phyloP scores from a whole-genome alignment of 64 coral and sea anemone species.

The Pocillopora verrucosa region DNA sequence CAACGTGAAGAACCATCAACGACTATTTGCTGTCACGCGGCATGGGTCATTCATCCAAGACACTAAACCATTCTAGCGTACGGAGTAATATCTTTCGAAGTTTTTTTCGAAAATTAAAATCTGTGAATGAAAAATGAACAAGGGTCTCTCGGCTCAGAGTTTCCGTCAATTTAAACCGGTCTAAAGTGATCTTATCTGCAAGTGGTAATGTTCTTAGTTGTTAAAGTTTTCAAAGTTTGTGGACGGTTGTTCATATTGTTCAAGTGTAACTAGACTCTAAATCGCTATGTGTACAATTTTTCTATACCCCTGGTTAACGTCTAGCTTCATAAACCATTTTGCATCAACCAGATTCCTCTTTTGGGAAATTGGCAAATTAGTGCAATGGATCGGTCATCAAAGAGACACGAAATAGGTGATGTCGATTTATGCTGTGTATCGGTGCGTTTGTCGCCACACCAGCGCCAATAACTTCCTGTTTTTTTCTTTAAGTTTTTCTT shows the following conservation, averaged over 20 bases:
- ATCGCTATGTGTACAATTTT: too few species aligned
- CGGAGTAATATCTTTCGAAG: background rate
- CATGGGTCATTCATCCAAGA: background rate
- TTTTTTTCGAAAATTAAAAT: background rate
- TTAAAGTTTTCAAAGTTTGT: background rate
- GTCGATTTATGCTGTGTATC: too few species aligned
- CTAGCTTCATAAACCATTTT: too few species aligned
- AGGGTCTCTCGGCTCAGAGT: background rate
- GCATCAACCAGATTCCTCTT: too few species aligned
- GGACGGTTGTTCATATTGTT: background rate
- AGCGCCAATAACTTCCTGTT: background rate
- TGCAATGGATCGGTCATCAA: too few species aligned
- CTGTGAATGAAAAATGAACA: background rate
- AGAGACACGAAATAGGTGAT: too few species aligned
- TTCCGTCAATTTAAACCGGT: background rate
- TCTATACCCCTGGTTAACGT: too few species aligned
- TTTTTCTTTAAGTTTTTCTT: background rate
- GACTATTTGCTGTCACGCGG: background rate
- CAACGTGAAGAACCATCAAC: background rate
- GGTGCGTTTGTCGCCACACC: too few species aligned
- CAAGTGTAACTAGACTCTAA: too few species aligned
- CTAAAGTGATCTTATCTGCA: background rate
- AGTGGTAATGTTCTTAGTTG: background rate
- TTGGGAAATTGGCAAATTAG: too few species aligned
- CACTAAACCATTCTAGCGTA: background rate